A percentile compares a stretch with the other conserved stretches of the same genome.
These are phyloP conservation scores for Mactra quadrangularis DNA, from an alignment of 1,140 invertebrate species.

Conservation along the genomic window DNA sequence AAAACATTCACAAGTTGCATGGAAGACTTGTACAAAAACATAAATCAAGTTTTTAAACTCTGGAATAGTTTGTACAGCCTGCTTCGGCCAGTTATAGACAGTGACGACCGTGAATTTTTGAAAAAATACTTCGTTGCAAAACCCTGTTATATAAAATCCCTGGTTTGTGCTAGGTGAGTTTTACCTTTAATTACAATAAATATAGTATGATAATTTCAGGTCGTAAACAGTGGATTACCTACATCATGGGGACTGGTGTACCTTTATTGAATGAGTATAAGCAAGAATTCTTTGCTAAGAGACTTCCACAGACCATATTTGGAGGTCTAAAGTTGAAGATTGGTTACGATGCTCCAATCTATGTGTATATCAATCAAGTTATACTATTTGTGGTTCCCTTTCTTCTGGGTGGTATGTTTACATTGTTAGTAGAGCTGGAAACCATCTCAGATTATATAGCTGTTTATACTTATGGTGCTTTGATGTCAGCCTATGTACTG, in stretches of 20 bases:
- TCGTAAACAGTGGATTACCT: conserved; percentile 46
- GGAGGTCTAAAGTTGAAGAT: conserved; percentile 82
- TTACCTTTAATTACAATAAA: too few relatives aligned
- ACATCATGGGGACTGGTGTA: conserved; percentile 79
- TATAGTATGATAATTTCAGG: conserved; percentile 24
- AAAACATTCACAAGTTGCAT: too few relatives aligned
- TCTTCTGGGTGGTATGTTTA: conserved; percentile 79
- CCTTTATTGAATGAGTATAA: conserved; percentile 85
- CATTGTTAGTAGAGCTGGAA: conserved; percentile 76
- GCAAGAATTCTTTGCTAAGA: conserved; percentile 82
- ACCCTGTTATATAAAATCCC: too few relatives aligned
- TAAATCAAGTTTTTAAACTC: too few relatives aligned
- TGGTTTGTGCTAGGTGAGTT: too few relatives aligned
- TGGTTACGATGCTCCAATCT: conserved; percentile 79
- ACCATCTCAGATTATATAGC: conserved; percentile 71
- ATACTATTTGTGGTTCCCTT: conserved; percentile 78
- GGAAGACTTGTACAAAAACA: too few relatives aligned
- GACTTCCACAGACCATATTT: conserved; percentile 83
- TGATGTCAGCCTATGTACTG: conserved; percentile 77
- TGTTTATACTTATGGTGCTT: conserved; percentile 76
- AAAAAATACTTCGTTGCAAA: too few relatives aligned
- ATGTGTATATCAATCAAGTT: conserved; percentile 81
- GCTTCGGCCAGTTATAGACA: too few relatives aligned
- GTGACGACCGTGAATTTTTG: too few relatives aligned
- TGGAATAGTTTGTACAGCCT: too few relatives aligned